Evolutionary conservation across 2,888 invertebrate genomes (phyloP).

Genomic region (Drosophila nigricruria): DNA sequence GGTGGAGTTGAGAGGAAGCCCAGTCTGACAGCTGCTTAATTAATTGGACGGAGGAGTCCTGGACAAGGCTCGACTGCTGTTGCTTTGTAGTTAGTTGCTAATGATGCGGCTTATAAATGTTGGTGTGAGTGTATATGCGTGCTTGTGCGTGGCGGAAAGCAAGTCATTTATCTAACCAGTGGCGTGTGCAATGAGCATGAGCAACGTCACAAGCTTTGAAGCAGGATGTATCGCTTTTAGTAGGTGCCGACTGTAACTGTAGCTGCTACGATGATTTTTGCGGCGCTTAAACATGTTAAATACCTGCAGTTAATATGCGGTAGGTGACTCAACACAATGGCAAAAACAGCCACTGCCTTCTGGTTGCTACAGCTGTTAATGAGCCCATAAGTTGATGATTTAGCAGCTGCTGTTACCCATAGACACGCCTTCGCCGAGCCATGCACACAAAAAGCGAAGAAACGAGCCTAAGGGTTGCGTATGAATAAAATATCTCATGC

Average conservation of each 20-base stretch:
- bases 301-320: constrained; percentile 79
- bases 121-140: constrained; percentile 12
- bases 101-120: constrained; percentile 55
- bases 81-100: constrained; percentile 49
- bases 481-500: constrained; percentile 75
- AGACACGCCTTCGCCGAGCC: constrained; percentile 4
- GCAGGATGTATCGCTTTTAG: constrained; percentile 11
- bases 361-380: constrained; percentile 53
- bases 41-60: constrained; percentile 71
- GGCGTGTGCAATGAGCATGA: constrained; percentile 33
- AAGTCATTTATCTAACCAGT: constrained; percentile 56
- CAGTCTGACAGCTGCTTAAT: constrained; percentile 68
- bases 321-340: constrained; percentile 67
- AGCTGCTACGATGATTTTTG: constrained; percentile 55
- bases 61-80: constrained; percentile 40
- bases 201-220: constrained; percentile 2
- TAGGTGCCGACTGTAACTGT: constrained; percentile 52
- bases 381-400: constrained; percentile 60
- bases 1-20: constrained; percentile 14
- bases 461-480: constrained; percentile 26
- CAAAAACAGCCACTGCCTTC: constrained; percentile 25
- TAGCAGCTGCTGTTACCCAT: constrained; percentile 40
- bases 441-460: neutral
- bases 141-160: constrained; percentile 26
- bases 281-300: constrained; percentile 65